Conservation (phyloP, 2,113 vertebrate species). For the Cygnus atratus region DNA sequence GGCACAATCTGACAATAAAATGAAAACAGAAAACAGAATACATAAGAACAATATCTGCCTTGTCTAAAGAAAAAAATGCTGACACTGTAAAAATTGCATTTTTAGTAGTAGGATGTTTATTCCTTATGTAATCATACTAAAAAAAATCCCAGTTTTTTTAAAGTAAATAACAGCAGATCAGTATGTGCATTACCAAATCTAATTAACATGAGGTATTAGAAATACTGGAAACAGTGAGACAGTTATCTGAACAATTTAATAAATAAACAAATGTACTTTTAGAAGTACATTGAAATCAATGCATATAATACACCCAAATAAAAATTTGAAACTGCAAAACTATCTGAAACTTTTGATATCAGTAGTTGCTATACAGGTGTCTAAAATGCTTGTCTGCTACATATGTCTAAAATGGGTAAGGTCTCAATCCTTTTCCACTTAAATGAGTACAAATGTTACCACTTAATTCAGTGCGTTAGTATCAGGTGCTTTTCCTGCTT, state of each 20-base stretch:
- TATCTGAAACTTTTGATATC: not conserved
- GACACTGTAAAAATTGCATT: not conserved
- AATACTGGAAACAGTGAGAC: not conserved
- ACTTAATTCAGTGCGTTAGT: not conserved
- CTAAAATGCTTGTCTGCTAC: not conserved
- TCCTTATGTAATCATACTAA: not conserved
- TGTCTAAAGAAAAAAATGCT: constrained; percentile 12
- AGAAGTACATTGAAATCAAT: not conserved
- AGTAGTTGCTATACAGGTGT: not conserved
- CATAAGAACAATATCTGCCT: not conserved
- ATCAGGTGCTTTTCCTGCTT: not conserved
- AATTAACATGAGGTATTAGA: not conserved
- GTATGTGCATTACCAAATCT: not conserved
- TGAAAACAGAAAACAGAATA: not conserved
- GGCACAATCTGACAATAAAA: not conserved
- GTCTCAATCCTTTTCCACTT: not conserved
- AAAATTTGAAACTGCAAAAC: not conserved
- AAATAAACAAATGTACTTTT: not conserved
- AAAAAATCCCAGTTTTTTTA: not conserved
- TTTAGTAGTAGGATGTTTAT: constrained; percentile 21
- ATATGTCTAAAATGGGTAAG: not conserved
- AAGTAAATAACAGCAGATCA: constrained; percentile 7
- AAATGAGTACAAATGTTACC: not conserved
- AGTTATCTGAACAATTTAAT: not conserved
- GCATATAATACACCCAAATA: not conserved